These are phyloP conservation scores for Crotalus adamanteus DNA, from an alignment of 2,797 vertebrate genomes.

Conservation along the genomic window DNA sequence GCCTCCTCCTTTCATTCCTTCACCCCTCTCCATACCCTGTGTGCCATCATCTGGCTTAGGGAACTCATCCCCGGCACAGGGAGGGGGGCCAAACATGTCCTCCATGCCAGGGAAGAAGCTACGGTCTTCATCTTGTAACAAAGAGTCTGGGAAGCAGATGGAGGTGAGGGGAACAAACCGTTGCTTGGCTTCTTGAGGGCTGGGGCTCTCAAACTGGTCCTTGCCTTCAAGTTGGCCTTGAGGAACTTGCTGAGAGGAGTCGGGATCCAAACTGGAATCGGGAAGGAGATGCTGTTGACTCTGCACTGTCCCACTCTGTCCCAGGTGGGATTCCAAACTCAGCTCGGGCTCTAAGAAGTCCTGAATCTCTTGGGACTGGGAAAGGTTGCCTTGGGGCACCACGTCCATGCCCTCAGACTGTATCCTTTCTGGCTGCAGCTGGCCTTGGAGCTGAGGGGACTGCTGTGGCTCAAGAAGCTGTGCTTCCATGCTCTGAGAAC, in stretches of 20 bases:
- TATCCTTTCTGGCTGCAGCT: constrained; percentile 63
- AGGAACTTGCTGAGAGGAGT: constrained; percentile 70
- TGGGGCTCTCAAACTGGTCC: constrained; percentile 83
- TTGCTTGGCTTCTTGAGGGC: constrained; percentile 78
- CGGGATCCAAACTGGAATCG: constrained; percentile 43
- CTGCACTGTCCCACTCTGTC: constrained; percentile 17
- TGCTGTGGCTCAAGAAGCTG: constrained; percentile 56
- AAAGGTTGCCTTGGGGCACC: constrained; percentile 56
- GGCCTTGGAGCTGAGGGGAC: constrained; percentile 67
- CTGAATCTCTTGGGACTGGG: constrained; percentile 69
- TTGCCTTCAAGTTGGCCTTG: constrained; percentile 79
- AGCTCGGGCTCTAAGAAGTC: constrained; percentile 65
- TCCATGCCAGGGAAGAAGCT: constrained; percentile 96
- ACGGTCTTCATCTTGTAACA: constrained; percentile 91
- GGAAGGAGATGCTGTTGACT: constrained; percentile 46
- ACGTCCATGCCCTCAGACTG: constrained; percentile 66
- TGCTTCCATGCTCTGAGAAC: constrained; percentile 77
- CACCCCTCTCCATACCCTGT: constrained; percentile 74
- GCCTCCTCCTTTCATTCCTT: constrained; percentile 67
- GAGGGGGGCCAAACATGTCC: constrained; percentile 87
- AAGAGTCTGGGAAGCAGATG: constrained; percentile 92
- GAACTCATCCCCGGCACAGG: constrained; percentile 80
- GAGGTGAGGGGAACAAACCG: constrained; percentile 91
- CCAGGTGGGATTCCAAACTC: constrained; percentile 62
- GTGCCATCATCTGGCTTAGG: constrained; percentile 78